Evolutionary conservation across 2,797 vertebrate genomes (phyloP), one percentile per base, ranked within the genome.

Genomic region (Chaetophractus vellerosus): DNA sequence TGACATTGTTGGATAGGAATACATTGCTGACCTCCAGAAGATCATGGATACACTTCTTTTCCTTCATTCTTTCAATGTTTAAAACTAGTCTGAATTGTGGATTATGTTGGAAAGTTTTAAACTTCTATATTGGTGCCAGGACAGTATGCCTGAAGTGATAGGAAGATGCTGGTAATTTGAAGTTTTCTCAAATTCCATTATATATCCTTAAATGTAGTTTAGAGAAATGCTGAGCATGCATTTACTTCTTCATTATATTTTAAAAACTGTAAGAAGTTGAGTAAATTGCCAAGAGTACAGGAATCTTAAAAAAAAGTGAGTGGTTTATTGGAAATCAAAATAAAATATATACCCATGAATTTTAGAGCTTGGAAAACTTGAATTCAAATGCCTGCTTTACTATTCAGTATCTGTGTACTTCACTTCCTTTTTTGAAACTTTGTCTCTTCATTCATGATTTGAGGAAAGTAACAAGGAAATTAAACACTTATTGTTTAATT

Each of bases 51-150:
- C 23, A 52, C 33, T 66, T 83, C 45, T 16, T 52, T 23, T 75
- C 16, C 18, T 31, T 81, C 86, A 79, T 18, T 66, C 4, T 81
- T 83, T 5, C 33, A 5, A 45, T 83, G 82, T 89, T 21, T 41
- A 45, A 83, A 94, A 61, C 66, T 24, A n/a, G 4, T 69, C 1
- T 59, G 23, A 61, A n/a, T 38, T 5, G 74, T 28, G 45, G 8
- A 93, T 68, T 66, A 59, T 78, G 24, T 94, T 84, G 31, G 26
- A 84, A 84, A 57, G 6, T 74, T 82, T 88, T 36, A 38, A 85
- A 4, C 28, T 91, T 94, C 19, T 11, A 5, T 11, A 80, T 36
- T 41, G 18, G 12, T 14, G 3, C 1, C 28, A 21, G 45, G 52
- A 16, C 52, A 55, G 52, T 55, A 19, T 55, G 52, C 52, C 16